These are phyloP conservation scores for Luperina testacea DNA, from an alignment of 2,888 invertebrate genomes.

Conservation along the genomic window DNA sequence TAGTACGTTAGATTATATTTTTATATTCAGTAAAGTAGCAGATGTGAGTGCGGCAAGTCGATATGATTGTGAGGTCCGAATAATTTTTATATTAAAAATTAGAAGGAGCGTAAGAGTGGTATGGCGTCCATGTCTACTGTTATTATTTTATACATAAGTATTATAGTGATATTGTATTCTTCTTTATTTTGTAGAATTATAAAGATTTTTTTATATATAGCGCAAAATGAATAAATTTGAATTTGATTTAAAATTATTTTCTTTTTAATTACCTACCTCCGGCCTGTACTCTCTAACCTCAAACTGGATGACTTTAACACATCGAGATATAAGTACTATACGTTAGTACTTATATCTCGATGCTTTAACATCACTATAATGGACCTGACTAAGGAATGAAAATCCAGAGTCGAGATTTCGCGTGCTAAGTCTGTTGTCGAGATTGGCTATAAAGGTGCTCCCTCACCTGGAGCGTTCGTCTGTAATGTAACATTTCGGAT, in stretches of 20 bases:
- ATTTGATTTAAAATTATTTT: conserved; percentile 75
- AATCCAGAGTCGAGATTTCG: not conserved
- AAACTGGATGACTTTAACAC: not conserved
- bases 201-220: conserved; percentile 88
- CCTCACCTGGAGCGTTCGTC: too few relatives aligned
- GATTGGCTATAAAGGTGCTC: too few relatives aligned
- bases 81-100: conserved; percentile 90
- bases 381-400: not conserved
- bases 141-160: conserved; percentile 84
- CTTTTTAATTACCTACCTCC: conserved; percentile 27
- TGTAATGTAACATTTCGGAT: too few relatives aligned
- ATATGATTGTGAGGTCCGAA: conserved; percentile 79
- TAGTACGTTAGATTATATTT: conserved; percentile 78
- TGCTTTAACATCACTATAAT: not conserved
- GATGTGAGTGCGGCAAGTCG: conserved; percentile 68
- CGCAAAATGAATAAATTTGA: conserved; percentile 84
- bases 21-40: conserved; percentile 78
- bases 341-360: too few relatives aligned
- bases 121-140: conserved; percentile 85
- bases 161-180: conserved; percentile 87
- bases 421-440: not conserved
- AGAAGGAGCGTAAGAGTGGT: conserved; percentile 84
- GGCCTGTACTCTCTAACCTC: not conserved
- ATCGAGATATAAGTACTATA: too few relatives aligned
- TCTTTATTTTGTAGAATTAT: conserved; percentile 86